Base-by-base conservation (phyloP, 1,140 invertebrate genomes). In the Bombus difficillimus region DNA sequence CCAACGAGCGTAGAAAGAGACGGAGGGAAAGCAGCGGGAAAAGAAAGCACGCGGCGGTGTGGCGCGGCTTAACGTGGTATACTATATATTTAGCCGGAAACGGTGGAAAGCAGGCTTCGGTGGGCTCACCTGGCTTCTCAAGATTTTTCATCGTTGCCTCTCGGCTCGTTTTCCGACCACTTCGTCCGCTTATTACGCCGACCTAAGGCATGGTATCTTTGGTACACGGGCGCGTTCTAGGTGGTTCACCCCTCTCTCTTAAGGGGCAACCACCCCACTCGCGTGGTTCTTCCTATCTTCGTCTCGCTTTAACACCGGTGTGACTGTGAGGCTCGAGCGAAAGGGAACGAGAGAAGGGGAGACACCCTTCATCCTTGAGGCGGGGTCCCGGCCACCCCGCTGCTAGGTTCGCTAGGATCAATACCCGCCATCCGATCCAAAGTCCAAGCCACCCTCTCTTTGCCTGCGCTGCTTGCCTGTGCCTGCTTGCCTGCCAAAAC, bases 361-460 rank as follows among this genome's bases (percentile, higher is more conserved):
- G 90, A 90, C 90, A 93, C 94, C 94, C 94, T 94, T 94, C 93
- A 94, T 94, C 94, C 93, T 95, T 95, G 94, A 94, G 94, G 94
- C 94, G 93, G 94, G 94, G 93, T 93, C 92, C 92, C 92, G 90
- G 91, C 93, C 90, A 93, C 92, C 92, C 94, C 92, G 94, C 93
- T 92, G 93, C 92, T 91, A 91, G 87, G 92, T 93, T 93, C 90
- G 90, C 91, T 93, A 93, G 94, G 94, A 95, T 95, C 94, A 95
- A 95, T 95, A 95, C 94, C 93, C 93, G 92, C 93, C 92, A 94
- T 94, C 92, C 93, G 92, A 94, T 93, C 92, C 93, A 90, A 93
- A 94, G 93, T 94, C 93, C 93, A 92, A 93, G 92, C 92, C 93
- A 92, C 91, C 92, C 92, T 92, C 86, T 91, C 92, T 93, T 89